Conservation (phyloP, 2,888 invertebrate genomes). For the Drosophila austrosaltans region DNA sequence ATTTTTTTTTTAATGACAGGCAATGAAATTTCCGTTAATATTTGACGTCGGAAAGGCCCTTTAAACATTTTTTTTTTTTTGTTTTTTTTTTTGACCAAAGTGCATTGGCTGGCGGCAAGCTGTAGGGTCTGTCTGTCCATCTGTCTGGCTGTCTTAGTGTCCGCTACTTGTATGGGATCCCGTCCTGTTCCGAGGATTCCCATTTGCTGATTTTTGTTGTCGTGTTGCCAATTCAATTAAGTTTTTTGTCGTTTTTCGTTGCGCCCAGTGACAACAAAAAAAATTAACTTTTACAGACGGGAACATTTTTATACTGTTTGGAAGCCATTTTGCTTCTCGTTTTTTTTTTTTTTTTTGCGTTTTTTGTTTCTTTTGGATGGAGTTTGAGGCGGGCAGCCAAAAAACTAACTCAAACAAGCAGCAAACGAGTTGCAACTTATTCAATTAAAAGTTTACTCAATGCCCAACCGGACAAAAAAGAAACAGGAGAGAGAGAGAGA, state of each 20-base stretch:
- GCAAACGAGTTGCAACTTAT: slow-evolving; percentile 73
- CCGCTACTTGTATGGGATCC: slow-evolving; percentile 3
- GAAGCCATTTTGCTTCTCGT: slow-evolving; percentile 17
- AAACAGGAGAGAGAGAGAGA: background rate
- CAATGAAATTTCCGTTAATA: slow-evolving; percentile 68
- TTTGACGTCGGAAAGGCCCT: slow-evolving; percentile 17
- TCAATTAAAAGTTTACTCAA: slow-evolving; percentile 74
- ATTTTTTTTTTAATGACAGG: slow-evolving; percentile 62
- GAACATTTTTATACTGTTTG: slow-evolving; percentile 51
- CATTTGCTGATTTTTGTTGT: slow-evolving; percentile 17
- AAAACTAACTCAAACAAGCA: slow-evolving; percentile 45
- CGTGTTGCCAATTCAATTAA: slow-evolving; percentile 71
- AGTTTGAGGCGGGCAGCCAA: slow-evolving; percentile 38
- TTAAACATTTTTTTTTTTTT: background rate
- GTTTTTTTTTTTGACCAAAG: slow-evolving; percentile 1
- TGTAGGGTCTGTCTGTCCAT: background rate
- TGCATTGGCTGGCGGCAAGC: background rate
- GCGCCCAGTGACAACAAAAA: slow-evolving; percentile 47
- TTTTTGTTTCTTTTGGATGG: slow-evolving; percentile 10
- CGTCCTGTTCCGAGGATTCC: background rate
- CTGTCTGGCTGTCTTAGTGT: background rate
- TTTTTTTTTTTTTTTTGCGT: slow-evolving; percentile 22
- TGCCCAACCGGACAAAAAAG: slow-evolving; percentile 36
- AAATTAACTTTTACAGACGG: slow-evolving; percentile 60
- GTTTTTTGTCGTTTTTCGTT: slow-evolving; percentile 40